Evolutionary conservation across 2,113 vertebrate species (phyloP).

Genomic region (Cygnus buccinator): DNA sequence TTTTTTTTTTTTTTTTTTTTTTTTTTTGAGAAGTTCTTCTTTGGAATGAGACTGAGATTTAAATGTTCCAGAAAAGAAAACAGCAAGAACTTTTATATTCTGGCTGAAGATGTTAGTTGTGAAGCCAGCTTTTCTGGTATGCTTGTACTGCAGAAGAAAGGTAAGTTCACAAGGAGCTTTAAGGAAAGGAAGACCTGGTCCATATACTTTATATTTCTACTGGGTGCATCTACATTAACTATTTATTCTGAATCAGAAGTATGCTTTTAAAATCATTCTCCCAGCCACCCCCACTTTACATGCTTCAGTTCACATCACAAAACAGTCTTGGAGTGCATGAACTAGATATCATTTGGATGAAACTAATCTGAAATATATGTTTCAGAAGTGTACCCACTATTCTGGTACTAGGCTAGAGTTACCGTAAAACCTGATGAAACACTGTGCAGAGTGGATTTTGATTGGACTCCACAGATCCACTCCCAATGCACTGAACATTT

Average conservation of each 20-base stretch:
- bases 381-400: not conserved
- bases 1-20: not conserved
- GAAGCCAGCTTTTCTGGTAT: not conserved
- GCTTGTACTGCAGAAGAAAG: not conserved
- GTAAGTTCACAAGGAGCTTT: not conserved
- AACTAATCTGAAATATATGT: not conserved
- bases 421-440: not conserved
- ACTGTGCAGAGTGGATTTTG: no score
- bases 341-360: not conserved
- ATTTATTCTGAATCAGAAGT: not conserved
- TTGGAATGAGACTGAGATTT: not conserved
- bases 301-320: not conserved
- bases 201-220: not conserved
- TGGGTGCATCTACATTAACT: not conserved
- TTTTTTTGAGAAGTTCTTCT: not conserved
- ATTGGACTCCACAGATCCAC: not conserved
- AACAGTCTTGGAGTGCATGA: not conserved
- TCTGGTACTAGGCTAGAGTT: not conserved
- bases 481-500: not conserved
- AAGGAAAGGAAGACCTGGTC: not conserved
- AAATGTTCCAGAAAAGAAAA: not conserved
- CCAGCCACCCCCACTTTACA: not conserved
- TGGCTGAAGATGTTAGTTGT: not conserved
- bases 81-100: not conserved
- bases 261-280: accelerated